Base-by-base conservation (phyloP, 2,113 vertebrate species). In the Panthera tigris region DNA sequence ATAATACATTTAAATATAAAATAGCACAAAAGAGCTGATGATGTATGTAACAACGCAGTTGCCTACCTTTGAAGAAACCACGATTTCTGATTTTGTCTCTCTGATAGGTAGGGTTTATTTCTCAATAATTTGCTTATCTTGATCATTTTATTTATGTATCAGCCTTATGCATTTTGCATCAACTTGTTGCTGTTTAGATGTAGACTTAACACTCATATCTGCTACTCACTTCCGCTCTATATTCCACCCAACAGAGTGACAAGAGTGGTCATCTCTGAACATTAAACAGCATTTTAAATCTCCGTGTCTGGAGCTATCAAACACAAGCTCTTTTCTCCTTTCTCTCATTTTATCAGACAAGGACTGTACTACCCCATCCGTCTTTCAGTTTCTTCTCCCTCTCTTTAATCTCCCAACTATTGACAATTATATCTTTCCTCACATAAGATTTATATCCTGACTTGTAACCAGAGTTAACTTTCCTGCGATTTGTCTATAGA, bases 1-100 rank as follows among this genome's bases (percentile, higher is more conserved):
- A 95, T 33, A 91, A 91, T 90, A 95, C 33, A 36, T 69, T 92
- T 96, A 85, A 89, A 89, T 82, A 92, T 65, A 66, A 66, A 91
- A 57, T 18, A 85, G n/a, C 31, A 57, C 48, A 57, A 36, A 66
- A 84, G n/a, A 79, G 31, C n/a, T 84, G 80, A 78, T 5, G 3
- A 78, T 78, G 63, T 91, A 92, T 78, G 55, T 91, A 92, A 93
- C 88, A 21, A 39, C 93, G 19, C 36, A 74, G 13, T 55, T 91
- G 86, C 36, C 74, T 89, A 74, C 68, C 63, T 68, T 78, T 55
- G 93, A 91, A 94, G 78, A 94, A 93, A 88, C 4, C 31, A 21
- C 23, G 66, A 9, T 83, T 82, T 80, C 78, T 88, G 45, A 66
- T 81, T 94, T 96, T 87, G 66, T 74, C 48, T 82, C 55, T 71